Evolutionary conservation across 2,888 invertebrate genomes (phyloP).

Genomic region (Gymnosoma rotundatum): DNA sequence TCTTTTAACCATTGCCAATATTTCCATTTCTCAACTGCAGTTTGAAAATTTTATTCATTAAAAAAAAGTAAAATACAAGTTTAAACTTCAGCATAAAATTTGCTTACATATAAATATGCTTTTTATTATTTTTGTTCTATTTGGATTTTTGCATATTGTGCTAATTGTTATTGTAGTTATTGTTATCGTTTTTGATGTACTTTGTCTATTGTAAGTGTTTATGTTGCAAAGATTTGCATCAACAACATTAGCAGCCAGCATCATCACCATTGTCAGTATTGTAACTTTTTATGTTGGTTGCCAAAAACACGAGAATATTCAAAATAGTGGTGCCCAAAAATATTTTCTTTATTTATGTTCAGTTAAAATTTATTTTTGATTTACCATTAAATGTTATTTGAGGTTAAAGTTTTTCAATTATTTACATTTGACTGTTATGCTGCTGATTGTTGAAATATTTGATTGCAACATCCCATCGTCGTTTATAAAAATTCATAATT

Average conservation of each 20-base stretch:
- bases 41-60: no score
- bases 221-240: slow-evolving; percentile 64
- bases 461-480: slow-evolving; percentile 50
- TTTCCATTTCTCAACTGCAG: neutral
- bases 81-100: slow-evolving; percentile 16
- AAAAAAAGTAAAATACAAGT: neutral
- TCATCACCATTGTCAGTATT: slow-evolving; percentile 19
- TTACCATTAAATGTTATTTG: slow-evolving; percentile 66
- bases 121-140: neutral
- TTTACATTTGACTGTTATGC: slow-evolving; percentile 59
- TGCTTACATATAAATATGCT: no score
- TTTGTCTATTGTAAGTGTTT: slow-evolving; percentile 52
- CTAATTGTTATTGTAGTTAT: slow-evolving; percentile 58
- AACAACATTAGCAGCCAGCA: slow-evolving; percentile 39
- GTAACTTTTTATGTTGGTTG: slow-evolving; percentile 42
- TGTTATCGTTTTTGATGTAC: slow-evolving; percentile 31
- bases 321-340: neutral
- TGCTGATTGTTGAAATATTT: slow-evolving; percentile 55
- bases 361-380: slow-evolving; percentile 59
- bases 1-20: no score
- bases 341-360: neutral
- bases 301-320: slow-evolving; percentile 26
- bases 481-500: slow-evolving; percentile 41
- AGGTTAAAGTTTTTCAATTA: slow-evolving; percentile 68
- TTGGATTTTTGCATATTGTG: slow-evolving; percentile 55